Conservation (phyloP, 1,140 invertebrate genomes). For the Nasonia vitripennis region DNA sequence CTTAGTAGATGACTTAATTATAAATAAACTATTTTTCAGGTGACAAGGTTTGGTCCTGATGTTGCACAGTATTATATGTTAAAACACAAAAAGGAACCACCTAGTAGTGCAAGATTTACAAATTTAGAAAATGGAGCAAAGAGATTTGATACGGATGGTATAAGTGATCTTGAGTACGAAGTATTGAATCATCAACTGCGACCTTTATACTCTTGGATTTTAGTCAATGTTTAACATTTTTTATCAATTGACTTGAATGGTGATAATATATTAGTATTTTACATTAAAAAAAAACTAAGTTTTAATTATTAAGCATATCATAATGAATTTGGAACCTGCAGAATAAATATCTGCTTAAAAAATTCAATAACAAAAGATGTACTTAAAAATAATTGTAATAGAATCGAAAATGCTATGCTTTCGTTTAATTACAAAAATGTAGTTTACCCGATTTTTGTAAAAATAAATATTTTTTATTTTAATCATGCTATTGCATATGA, state of each 20-base stretch:
- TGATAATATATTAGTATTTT: conserved; percentile 10
- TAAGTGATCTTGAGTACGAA: conserved; percentile 77
- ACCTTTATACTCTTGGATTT: conserved; percentile 72
- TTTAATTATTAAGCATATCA: not conserved
- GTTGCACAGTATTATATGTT: conserved; percentile 88
- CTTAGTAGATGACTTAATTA: not conserved
- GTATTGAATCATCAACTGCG: conserved; percentile 69
- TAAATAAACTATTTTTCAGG: conserved; percentile 61
- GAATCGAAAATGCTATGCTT: not conserved
- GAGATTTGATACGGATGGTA: conserved; percentile 79
- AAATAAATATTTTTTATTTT: not conserved
- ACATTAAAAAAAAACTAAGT: conserved; percentile 4
- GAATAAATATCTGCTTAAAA: not conserved
- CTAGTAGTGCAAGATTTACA: conserved; percentile 77
- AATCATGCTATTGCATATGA: not conserved
- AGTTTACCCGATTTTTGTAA: conserved; percentile 10
- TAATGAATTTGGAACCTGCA: not conserved
- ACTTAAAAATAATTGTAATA: not conserved
- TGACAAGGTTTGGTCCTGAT: conserved; percentile 83
- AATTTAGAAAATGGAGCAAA: conserved; percentile 77
- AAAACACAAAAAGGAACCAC: conserved; percentile 80
- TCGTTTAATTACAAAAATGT: too few relatives aligned
- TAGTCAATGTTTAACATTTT: conserved; percentile 66
- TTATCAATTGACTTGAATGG: conserved; percentile 16
- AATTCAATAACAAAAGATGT: not conserved